A percentile compares a stretch with the other conserved stretches of the same genome.
phyloP scores from a whole-genome alignment of 1,140 invertebrate species.

The Drosophila saltans region DNA sequence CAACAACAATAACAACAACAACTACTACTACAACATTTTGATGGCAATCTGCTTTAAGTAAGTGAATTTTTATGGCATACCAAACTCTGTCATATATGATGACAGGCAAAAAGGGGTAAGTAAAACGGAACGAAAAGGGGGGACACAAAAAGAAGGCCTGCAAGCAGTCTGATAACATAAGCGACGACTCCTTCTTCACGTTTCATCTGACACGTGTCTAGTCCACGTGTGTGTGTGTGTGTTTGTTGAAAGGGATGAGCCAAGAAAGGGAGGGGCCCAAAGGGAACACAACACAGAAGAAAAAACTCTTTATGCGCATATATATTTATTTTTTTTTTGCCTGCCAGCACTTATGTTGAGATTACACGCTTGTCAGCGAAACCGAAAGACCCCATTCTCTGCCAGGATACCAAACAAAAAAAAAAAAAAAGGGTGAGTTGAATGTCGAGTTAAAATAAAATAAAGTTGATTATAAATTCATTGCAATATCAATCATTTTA shows the following conservation, averaged over 20 bases:
- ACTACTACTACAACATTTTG: constrained; percentile 9
- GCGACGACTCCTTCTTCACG: background rate
- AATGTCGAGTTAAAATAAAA: constrained; percentile 3
- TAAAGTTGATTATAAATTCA: constrained; percentile 13
- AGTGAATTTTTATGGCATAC: constrained; percentile 74
- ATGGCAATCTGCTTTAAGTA: constrained; percentile 48
- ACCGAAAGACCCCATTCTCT: constrained; percentile 14
- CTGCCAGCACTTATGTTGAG: constrained; percentile 37
- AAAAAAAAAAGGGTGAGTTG: constrained; percentile 9
- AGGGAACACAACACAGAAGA: background rate
- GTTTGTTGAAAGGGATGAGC: constrained; percentile 28
- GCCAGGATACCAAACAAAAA: constrained; percentile 15
- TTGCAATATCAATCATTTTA: constrained; percentile 15
- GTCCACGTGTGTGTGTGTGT: constrained; percentile 59
- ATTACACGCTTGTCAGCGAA: constrained; percentile 74
- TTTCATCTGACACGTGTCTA: constrained; percentile 57
- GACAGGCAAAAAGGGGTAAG: constrained; percentile 33
- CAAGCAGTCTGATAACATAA: constrained; percentile 58
- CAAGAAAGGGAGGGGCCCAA: background rate
- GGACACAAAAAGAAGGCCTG: constrained; percentile 19
- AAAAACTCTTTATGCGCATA: constrained; percentile 1
- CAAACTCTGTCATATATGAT: constrained; percentile 51
- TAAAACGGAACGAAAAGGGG: background rate
- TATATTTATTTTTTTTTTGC: constrained; percentile 29
- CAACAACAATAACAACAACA: constrained; percentile 26